These are phyloP conservation scores for Eupsilia transversa DNA, from an alignment of 2,888 invertebrate species.

Conservation along the genomic window DNA sequence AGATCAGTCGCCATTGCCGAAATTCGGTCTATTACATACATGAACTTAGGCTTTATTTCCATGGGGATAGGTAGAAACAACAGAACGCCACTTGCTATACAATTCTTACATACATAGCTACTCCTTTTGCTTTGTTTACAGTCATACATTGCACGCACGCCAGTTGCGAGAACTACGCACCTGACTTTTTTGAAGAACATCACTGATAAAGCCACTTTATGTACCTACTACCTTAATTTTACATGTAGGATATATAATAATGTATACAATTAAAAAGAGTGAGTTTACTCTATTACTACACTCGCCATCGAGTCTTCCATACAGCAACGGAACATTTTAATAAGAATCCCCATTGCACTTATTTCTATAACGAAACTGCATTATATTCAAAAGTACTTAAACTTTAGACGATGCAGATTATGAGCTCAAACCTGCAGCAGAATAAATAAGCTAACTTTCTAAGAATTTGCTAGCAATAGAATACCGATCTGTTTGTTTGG, in stretches of 20 bases:
- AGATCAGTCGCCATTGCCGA: too few species aligned
- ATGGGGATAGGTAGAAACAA: not conserved
- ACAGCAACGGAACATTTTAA: not conserved
- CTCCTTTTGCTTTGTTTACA: not conserved
- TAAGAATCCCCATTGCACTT: not conserved
- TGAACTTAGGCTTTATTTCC: not conserved
- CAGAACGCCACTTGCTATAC: not conserved
- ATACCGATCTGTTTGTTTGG: slow-evolving; percentile 59
- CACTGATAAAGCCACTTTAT: not conserved
- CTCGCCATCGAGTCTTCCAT: not conserved
- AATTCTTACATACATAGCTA: not conserved
- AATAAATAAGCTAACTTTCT: slow-evolving; percentile 41
- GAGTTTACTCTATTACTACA: not conserved
- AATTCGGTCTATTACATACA: too few species aligned
- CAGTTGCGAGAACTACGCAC: not conserved
- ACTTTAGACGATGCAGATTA: slow-evolving; percentile 31
- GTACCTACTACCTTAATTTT: not conserved
- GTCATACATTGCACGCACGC: not conserved
- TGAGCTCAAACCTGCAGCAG: slow-evolving; percentile 34
- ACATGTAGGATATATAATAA: not conserved
- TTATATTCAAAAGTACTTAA: slow-evolving; percentile 3
- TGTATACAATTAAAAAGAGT: not conserved
- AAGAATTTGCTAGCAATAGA: slow-evolving; percentile 40
- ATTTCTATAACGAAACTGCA: not conserved
- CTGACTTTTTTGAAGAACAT: not conserved